A percentile compares a stretch with the other conserved stretches of the same genome.
Evolutionary conservation across 2,797 vertebrate genomes (phyloP).

Genomic region (Anguilla marmorata): DNA sequence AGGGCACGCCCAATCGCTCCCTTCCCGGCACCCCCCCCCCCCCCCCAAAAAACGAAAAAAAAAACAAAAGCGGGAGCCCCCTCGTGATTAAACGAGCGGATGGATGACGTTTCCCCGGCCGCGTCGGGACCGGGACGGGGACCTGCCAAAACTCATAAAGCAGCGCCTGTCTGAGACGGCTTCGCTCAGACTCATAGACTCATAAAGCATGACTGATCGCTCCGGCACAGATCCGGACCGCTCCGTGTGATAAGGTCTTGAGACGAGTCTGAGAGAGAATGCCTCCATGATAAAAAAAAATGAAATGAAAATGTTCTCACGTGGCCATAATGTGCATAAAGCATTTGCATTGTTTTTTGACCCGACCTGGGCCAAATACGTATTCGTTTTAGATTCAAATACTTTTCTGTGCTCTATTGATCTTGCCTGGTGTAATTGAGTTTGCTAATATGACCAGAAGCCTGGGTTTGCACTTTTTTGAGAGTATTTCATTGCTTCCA

Average conservation of each 20-base stretch:
- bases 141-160: background rate
- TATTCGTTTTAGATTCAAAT: no score
- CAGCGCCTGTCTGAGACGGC: background rate
- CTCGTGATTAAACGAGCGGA: background rate
- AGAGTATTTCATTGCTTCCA: no score
- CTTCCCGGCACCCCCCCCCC: background rate
- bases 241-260: background rate
- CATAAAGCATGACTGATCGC: background rate
- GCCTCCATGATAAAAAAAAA: background rate
- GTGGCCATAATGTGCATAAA: background rate
- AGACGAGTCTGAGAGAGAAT: background rate
- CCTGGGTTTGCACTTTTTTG: no score
- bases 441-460: no score
- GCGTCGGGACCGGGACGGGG: background rate
- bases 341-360: background rate
- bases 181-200: background rate
- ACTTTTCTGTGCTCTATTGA: no score
- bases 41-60: no score
- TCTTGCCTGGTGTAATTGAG: no score
- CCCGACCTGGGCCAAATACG: no score
- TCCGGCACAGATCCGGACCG: background rate
- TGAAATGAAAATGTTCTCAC: background rate
- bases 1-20: no score
- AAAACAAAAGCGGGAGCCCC: background rate
- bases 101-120: background rate